Percentiles rank a stretch among this genome's conserved stretches.
phyloP scores from a whole-genome alignment of 2,797 vertebrate genomes.

The Myripristis murdjan region DNA sequence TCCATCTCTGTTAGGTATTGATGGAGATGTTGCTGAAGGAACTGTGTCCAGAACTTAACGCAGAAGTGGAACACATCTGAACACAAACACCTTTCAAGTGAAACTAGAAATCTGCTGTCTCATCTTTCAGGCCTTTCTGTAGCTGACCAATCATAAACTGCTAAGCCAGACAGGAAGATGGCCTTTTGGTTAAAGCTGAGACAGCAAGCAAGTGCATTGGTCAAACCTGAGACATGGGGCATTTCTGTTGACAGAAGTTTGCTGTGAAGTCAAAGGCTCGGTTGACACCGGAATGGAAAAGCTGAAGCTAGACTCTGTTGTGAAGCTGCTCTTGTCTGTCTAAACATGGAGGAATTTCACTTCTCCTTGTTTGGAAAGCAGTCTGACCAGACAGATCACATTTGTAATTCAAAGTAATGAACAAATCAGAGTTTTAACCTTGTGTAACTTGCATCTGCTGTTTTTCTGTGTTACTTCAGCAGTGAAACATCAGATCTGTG shows the following conservation, averaged over 20 bases:
- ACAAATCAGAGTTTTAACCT: conserved; percentile 49
- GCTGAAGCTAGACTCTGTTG: conserved; percentile 38
- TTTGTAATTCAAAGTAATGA: conserved; percentile 21
- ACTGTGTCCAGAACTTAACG: conserved; percentile 93
- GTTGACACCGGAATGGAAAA: conserved; percentile 24
- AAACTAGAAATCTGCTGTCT: conserved; percentile 11
- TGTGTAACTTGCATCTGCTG: conserved; percentile 6
- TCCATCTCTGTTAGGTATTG: conserved; percentile 87
- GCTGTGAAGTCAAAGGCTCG: conserved; percentile 38
- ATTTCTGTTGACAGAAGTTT: conserved; percentile 29
- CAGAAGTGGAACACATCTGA: conserved; percentile 86
- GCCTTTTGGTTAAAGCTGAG: conserved; percentile 33
- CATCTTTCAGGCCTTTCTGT: conserved; percentile 56
- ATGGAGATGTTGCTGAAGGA: conserved; percentile 96
- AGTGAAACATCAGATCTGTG: conserved; percentile 43
- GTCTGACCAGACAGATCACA: conserved; percentile 5
- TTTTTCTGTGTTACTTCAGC: conserved; percentile 23
- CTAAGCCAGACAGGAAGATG: conserved; percentile 32
- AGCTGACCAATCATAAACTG: conserved; percentile 67
- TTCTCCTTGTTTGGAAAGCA: conserved; percentile 26
- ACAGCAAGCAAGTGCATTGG: conserved; percentile 29
- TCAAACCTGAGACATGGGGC: conserved; percentile 23
- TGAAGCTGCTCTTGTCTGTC: conserved; percentile 35
- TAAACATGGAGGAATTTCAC: conserved; percentile 26
- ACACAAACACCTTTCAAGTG: conserved; percentile 7